Base-by-base conservation (phyloP, 2,888 invertebrate species). In the Plagodis pulveraria region DNA sequence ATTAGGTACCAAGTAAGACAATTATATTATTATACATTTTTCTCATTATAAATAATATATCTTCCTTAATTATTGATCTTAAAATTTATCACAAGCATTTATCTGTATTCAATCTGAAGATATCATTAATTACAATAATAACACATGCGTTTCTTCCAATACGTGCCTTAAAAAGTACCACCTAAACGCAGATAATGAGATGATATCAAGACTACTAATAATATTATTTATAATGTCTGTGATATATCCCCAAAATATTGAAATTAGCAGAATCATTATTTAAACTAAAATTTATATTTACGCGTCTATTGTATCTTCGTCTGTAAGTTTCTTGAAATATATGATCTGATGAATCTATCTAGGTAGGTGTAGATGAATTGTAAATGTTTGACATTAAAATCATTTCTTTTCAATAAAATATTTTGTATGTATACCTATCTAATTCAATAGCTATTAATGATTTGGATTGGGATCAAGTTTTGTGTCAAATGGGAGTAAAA, bases 391-490 rank as follows among this genome's bases (percentile, higher is more conserved):
- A 22, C 22, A 22, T 4, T 22, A 22, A 38, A 38, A 38, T 38
- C 38, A 8, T 38, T 38, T 38, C 38, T 38, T 38, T 22, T 22
- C 4, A 22, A 38, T 38, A 38, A 6, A 8, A 38, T 38, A 8
- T 8, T 38, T 9, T 38, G 9, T 38, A 9, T 38, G 9, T 38
- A 9, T 38, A 38, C 38, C 9, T 38, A 38, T 5, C 9, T 38
- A 5, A 38, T 38, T 38, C 22, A 22, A 22, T 22, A 22, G 22
- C 22, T 4, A 22, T 22, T 58, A 51, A 55, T 60, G 66, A 70
- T 68, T 60, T 70, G 61, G 70, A 56, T 70, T 58, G 66, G 64
- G 65, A 72, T 63, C 63, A 71, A 35, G 72, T 64, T 62, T 69
- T 58, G 65, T 12, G 64, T 34, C 59, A 64, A 62, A 63, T 50